These are phyloP conservation scores for Ellobius talpinus DNA, from an alignment of 2,113 vertebrate genomes.

Conservation along the genomic window DNA sequence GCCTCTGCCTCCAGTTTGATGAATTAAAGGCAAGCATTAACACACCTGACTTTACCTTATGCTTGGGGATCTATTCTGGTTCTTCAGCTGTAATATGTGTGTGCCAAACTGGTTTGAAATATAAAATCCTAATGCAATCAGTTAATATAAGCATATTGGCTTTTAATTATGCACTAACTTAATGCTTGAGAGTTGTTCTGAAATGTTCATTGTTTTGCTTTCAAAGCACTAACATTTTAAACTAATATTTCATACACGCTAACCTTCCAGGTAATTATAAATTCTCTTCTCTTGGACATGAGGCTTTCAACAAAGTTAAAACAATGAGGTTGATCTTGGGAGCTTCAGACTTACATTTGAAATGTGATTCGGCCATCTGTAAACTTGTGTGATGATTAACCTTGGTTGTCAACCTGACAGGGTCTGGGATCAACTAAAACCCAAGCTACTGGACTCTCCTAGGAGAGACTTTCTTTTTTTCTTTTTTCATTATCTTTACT, in stretches of 20 bases:
- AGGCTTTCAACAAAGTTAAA: background rate
- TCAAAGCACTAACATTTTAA: conserved; percentile 41
- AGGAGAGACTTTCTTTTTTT: no score
- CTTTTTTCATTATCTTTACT: no score
- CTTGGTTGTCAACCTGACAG: background rate
- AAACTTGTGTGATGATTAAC: background rate
- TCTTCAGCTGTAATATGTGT: background rate
- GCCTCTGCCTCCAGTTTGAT: background rate
- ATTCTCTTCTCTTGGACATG: background rate
- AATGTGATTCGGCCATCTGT: background rate
- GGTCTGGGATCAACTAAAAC: background rate
- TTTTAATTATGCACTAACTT: background rate
- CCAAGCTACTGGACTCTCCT: background rate
- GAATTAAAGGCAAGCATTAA: background rate
- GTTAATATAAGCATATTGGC: conserved; percentile 3
- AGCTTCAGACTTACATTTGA: background rate
- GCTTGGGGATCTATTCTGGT: background rate
- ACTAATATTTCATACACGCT: background rate
- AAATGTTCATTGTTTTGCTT: conserved; percentile 2
- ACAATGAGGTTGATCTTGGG: background rate
- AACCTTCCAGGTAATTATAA: background rate
- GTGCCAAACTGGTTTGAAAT: conserved; percentile 33
- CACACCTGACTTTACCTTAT: background rate
- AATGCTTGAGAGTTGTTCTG: conserved; percentile 1
- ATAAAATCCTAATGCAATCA: conserved; percentile 57